phyloP scores from a whole-genome alignment of 2,888 invertebrate genomes.

The Calameuta filiformis region DNA sequence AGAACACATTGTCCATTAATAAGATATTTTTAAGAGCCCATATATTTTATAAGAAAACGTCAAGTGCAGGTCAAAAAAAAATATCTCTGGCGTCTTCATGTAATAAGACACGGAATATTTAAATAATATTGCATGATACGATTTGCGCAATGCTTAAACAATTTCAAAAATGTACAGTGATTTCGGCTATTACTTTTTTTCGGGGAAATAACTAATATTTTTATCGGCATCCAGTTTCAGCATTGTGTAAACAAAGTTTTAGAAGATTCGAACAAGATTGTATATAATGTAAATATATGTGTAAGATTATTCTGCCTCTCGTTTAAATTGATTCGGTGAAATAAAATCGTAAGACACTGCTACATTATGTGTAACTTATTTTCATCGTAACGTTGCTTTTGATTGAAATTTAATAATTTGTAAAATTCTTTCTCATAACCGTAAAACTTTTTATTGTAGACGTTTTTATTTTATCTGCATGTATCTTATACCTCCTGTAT shows the following conservation, averaged over 20 bases:
- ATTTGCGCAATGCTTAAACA: constrained; percentile 36
- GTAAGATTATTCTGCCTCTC: constrained; percentile 41
- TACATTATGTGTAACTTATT: background rate
- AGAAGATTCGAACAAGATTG: constrained; percentile 48
- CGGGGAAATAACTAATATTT: constrained; percentile 25
- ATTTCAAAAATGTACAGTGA: background rate
- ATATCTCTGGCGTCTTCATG: constrained; percentile 6
- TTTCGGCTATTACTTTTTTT: constrained; percentile 5
- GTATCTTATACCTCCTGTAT: too few relatives aligned
- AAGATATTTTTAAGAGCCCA: constrained; percentile 41
- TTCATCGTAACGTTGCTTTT: too few relatives aligned
- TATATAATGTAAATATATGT: constrained; percentile 64
- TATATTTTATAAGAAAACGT: constrained; percentile 47
- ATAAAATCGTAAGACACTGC: constrained; percentile 34
- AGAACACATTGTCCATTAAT: constrained; percentile 38
- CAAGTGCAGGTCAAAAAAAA: constrained; percentile 26
- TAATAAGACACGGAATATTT: constrained; percentile 14
- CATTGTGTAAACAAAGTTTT: constrained; percentile 43
- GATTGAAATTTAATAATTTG: too few relatives aligned
- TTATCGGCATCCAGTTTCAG: constrained; percentile 33
- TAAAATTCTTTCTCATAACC: too few relatives aligned
- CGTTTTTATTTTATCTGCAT: too few relatives aligned
- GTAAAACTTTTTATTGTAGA: too few relatives aligned
- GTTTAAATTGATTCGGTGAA: constrained; percentile 54
- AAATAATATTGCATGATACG: constrained; percentile 21